A percentile compares a stretch with the other conserved stretches of the same genome.
Conservation (phyloP, 2,888 invertebrate species). For the Agriopis aurantiaria region DNA sequence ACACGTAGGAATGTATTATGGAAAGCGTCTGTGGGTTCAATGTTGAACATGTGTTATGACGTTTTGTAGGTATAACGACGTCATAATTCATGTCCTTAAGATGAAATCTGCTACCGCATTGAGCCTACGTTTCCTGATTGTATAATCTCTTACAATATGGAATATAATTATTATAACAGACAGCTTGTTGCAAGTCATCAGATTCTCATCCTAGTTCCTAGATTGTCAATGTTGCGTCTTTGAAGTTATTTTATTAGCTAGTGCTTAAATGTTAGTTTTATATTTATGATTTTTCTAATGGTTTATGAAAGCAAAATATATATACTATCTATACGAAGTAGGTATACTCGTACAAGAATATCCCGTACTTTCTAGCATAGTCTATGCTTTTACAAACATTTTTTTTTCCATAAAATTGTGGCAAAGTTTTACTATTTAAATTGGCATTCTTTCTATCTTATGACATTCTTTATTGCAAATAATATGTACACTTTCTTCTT, state of each 20-base stretch:
- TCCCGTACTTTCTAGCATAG: too few species aligned
- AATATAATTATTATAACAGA: slow-evolving; percentile 19
- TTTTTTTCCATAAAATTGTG: too few species aligned
- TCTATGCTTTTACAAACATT: too few species aligned
- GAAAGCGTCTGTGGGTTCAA: slow-evolving; percentile 35
- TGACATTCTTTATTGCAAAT: too few species aligned
- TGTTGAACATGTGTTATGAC: slow-evolving; percentile 36
- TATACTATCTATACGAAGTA: not conserved
- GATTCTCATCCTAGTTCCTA: slow-evolving; percentile 1
- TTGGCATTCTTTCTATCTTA: too few species aligned
- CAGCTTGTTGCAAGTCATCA: slow-evolving; percentile 11
- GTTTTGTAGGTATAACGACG: slow-evolving; percentile 42
- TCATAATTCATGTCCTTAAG: slow-evolving; percentile 49
- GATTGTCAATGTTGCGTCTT: not conserved
- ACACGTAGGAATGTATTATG: slow-evolving; percentile 41
- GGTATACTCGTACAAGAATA: too few species aligned
- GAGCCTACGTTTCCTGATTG: slow-evolving; percentile 55
- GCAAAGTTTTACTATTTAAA: too few species aligned
- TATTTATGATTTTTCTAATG: not conserved
- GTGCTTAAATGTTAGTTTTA: not conserved
- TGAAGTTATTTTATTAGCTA: slow-evolving; percentile 1
- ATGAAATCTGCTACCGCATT: slow-evolving; percentile 52
- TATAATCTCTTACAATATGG: slow-evolving; percentile 43
- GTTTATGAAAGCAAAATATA: not conserved
- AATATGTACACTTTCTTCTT: too few species aligned